Evolutionary conservation across 2,113 vertebrate genomes (phyloP).

Genomic region (Formicarius rufipectus): DNA sequence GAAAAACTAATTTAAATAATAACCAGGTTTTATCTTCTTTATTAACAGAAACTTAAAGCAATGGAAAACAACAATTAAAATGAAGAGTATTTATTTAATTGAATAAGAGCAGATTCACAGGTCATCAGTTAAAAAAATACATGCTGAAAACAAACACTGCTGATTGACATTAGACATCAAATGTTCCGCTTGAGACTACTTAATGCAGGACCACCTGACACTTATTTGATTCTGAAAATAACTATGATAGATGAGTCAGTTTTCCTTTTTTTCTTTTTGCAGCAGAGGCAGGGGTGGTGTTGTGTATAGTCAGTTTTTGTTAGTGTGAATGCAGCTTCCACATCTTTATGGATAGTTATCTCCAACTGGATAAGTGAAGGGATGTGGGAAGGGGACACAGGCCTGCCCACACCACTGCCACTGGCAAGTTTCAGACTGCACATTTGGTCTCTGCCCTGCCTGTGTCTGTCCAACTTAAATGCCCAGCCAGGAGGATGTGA

Average conservation of each 20-base stretch:
- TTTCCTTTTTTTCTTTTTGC: neutral
- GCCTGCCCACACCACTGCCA: neutral
- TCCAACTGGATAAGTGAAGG: fast-evolving
- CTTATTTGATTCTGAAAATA: conserved; percentile 49
- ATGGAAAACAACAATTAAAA: neutral
- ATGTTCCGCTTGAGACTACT: neutral
- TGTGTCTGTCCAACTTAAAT: neutral
- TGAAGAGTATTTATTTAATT: neutral
- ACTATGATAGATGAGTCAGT: neutral
- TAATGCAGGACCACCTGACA: conserved; percentile 34
- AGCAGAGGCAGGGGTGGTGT: neutral
- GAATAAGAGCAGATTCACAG: neutral
- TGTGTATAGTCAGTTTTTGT: neutral
- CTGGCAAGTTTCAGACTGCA: fast-evolving
- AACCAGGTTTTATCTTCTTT: neutral
- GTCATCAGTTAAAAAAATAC: neutral
- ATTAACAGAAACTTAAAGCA: neutral
- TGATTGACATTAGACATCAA: neutral
- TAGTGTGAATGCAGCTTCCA: neutral
- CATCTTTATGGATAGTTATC: neutral
- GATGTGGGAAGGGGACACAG: fast-evolving
- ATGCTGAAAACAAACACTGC: neutral
- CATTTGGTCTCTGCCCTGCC: neutral
- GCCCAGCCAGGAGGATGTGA: neutral
- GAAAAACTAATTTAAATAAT: neutral